These are phyloP conservation scores for Drosophila obscura DNA, from an alignment of 1,140 invertebrate genomes.

Conservation along the genomic window DNA sequence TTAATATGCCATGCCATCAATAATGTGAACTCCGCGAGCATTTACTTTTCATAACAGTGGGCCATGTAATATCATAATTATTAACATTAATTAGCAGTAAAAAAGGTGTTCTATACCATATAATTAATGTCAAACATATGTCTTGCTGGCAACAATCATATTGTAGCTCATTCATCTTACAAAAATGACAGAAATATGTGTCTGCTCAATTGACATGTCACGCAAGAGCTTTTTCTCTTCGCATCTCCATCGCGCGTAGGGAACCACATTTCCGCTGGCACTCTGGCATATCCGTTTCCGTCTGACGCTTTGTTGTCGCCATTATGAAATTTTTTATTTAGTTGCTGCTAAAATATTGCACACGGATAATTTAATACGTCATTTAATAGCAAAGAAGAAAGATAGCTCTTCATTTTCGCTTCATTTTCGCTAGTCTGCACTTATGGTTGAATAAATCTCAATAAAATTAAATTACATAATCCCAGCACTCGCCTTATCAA, in stretches of 20 bases:
- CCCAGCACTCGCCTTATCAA: constrained; percentile 26
- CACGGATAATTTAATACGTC: constrained; percentile 42
- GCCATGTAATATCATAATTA: constrained; percentile 41
- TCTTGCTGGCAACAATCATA: no score
- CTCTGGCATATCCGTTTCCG: constrained; percentile 66
- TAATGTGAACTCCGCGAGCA: background rate
- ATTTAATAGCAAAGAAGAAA: constrained; percentile 19
- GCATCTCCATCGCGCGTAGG: constrained; percentile 2
- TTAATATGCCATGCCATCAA: constrained; percentile 2
- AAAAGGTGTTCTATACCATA: constrained; percentile 11
- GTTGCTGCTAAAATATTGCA: constrained; percentile 30
- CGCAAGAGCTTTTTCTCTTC: constrained; percentile 4
- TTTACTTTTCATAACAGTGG: background rate
- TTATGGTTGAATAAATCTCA: constrained; percentile 53
- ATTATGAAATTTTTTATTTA: constrained; percentile 24
- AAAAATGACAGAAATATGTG: constrained; percentile 14
- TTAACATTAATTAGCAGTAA: constrained; percentile 52
- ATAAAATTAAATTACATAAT: constrained; percentile 58
- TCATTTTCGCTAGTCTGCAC: constrained; percentile 11
- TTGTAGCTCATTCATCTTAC: constrained; percentile 26
- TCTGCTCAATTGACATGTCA: constrained; percentile 51
- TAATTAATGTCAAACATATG: constrained; percentile 55
- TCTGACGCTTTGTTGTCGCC: constrained; percentile 10
- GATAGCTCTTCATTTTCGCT: constrained; percentile 44
- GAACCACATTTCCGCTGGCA: constrained; percentile 46